Base-by-base conservation (phyloP, 2,797 vertebrate genomes). In the Coluber constrictor region DNA sequence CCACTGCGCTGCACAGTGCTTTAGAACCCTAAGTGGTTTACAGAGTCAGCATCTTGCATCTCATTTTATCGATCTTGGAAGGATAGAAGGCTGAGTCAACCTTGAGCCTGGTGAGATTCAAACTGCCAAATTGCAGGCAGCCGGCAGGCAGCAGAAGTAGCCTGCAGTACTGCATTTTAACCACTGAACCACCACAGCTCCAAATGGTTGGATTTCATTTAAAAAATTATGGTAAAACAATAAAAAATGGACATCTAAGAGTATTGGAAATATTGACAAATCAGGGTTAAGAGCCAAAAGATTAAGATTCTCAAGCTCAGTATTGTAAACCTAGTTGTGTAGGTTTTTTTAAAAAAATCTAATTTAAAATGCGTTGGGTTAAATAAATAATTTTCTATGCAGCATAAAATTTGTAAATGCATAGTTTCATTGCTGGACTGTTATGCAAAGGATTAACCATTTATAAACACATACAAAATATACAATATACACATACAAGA, bases 391-490 rank as follows among this genome's bases (percentile, higher is more conserved):
- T 20, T 79, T 88, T 29, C n/a, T 56, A 87, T 11, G 15, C 54
- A 57, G 25, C 47, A 25, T 51, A 63, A 63, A 87, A 83, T 10
- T 20, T 91, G 86, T 92, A 25, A 5, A 9, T 90, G 25, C 15
- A 37, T 60, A 66, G 13, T 47, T 16, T 60, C 27, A 91, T 59
- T 54, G 10, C 12, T 32, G 92, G 88, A 61, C 3, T 47, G 37
- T 2, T 60, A 43, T 47, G 11, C 23, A 57, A 3, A 86, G 11
- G 55, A 95, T 54, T 18, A 47, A 57, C 0, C 0, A 90, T 37
- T 20, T 91, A 37, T 9, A 66, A 79, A 79, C 63, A 90, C 90
- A 66, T 56, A 91, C 47, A 13, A 43, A 95, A 92, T 92, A 70
- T 57, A 90, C 88, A 12, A 1, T 43, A 37, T 2, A 37, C 37